Evolutionary conservation across 2,888 invertebrate genomes (phyloP).

Genomic region (Charanyca ferruginea): DNA sequence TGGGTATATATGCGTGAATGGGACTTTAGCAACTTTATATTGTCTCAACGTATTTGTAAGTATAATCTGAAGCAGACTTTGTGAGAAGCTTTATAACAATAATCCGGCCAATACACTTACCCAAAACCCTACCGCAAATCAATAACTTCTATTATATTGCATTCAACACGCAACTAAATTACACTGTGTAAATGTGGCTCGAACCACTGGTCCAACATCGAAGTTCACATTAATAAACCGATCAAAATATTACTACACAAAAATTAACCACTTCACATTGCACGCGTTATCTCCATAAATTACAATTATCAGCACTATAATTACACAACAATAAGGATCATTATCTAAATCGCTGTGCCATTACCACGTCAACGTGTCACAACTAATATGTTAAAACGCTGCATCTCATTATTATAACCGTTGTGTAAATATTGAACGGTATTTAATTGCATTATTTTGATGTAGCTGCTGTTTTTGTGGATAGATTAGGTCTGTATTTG

Average conservation of each 20-base stretch:
- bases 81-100: too few species aligned
- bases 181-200: too few species aligned
- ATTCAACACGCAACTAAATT: too few species aligned
- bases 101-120: too few species aligned
- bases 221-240: background rate
- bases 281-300: constrained; percentile 42
- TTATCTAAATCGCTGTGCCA: constrained; percentile 61
- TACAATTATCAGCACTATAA: constrained; percentile 49
- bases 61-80: too few species aligned
- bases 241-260: constrained; percentile 8
- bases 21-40: too few species aligned
- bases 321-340: constrained; percentile 54
- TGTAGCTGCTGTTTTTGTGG: background rate
- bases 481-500: background rate
- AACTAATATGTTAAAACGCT: constrained; percentile 60
- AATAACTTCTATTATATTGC: too few species aligned
- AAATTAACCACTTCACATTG: constrained; percentile 9
- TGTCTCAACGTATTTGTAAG: too few species aligned
- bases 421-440: constrained; percentile 50
- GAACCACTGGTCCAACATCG: too few species aligned
- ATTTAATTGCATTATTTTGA: constrained; percentile 40
- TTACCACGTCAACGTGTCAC: constrained; percentile 61
- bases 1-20: too few species aligned
- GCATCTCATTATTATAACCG: constrained; percentile 53
- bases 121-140: too few species aligned